Base-by-base conservation (phyloP, 2,113 vertebrate genomes). In the Chaetodon trifascialis region DNA sequence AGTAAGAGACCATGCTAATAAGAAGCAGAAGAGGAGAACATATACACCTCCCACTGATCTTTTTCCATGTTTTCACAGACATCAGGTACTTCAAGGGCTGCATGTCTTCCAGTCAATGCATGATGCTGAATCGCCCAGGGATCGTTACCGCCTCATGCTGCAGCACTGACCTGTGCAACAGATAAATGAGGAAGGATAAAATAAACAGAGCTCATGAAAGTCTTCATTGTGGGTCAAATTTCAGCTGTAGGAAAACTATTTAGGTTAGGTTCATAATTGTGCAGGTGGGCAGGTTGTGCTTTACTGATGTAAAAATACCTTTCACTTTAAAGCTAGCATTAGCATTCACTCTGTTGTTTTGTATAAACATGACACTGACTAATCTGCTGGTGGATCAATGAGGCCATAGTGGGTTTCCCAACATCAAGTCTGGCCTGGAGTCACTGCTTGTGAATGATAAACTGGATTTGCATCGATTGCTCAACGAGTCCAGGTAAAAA, bases 81-180 rank as follows among this genome's bases (percentile, higher is more conserved):
- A 2, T 15, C 11, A 60, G 0, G 16, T 23, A 11, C 60, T 81
- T 73, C 54, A 36, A 67, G 25, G 11, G 79, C 8, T 86, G 84
- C 68, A 54, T 73, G 60, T 30, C 1, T 2, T 0, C 1, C 5
- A 5, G 4, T 0, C 4, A 49, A 1, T 86, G 84, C 46, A 3
- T 0, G 0, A 0, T 4, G 1, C 0, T 80, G 30, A 71, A 80
- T 25, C n/a, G 0, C 0, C 58, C 58, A 1, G 65, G 71, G 12
- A 12, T 52, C 15, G 70, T 47, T 15, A 3, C 23, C 16, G 16
- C 66, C 25, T 3, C 16, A 0, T 80, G 77, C 72, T 85, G 71
- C 72, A 59, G 4, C 4, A 25, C 8, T 17, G 14, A 71, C 25
- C 14, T 0, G 52, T 71, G 76, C 58, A 71, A 71, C 65, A 11